Percentiles rank a stretch among this genome's conserved stretches.
Conservation (phyloP, 2,888 invertebrate genomes). For the Stramonita haemastoma region DNA sequence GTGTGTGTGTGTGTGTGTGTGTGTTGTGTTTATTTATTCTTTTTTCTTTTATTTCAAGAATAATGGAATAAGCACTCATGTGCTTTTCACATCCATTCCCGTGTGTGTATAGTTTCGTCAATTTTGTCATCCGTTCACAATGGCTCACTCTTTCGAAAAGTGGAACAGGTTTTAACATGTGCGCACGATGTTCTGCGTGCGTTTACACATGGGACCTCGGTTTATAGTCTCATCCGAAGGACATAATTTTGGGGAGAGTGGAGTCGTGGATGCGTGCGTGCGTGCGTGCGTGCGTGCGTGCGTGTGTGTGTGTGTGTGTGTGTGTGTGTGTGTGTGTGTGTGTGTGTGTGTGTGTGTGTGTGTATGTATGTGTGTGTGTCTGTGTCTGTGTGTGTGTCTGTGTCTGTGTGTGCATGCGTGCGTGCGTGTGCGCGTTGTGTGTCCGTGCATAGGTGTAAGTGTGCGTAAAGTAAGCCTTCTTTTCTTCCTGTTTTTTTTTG, state of each 20-base stretch:
- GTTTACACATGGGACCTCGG: too few species aligned
- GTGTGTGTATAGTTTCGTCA: too few species aligned
- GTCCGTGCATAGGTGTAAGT: background rate
- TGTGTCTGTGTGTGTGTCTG: background rate
- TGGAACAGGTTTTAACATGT: too few species aligned
- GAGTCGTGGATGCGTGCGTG: background rate
- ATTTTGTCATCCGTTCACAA: too few species aligned
- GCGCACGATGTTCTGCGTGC: too few species aligned
- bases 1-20: background rate
- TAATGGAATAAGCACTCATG: too few species aligned
- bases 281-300: background rate
- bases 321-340: background rate
- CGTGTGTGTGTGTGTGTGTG: background rate
- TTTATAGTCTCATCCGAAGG: too few species aligned
- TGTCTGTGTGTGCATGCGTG: background rate
- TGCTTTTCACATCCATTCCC: too few species aligned
- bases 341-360: background rate
- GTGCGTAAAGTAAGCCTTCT: background rate
- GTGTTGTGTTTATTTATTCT: too few species aligned
- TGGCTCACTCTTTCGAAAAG: too few species aligned
- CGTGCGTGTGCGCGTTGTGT: background rate
- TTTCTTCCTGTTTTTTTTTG: background rate
- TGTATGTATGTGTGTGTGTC: background rate
- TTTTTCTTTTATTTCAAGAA: too few species aligned
- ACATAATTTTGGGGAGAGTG: background rate